Evolutionary conservation across 2,797 vertebrate genomes (phyloP).

Genomic region (Rhabdomys pumilio): DNA sequence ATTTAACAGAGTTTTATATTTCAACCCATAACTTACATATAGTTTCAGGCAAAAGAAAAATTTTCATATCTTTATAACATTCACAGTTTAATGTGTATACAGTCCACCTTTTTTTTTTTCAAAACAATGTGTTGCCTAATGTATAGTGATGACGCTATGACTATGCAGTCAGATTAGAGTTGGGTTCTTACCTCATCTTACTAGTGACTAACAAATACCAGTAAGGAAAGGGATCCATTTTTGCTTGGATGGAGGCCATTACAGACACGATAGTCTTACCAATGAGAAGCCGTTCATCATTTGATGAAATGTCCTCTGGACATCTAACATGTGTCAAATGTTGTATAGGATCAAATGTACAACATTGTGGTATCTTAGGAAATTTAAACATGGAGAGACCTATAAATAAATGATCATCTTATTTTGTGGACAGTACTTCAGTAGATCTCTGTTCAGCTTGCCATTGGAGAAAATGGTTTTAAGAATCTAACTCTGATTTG

Average conservation of each 20-base stretch:
- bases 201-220: constrained; percentile 15
- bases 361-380: not conserved
- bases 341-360: not conserved
- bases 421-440: not conserved
- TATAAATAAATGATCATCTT: constrained; percentile 23
- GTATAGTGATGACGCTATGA: constrained; percentile 2
- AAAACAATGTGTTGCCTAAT: constrained; percentile 46
- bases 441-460: not conserved
- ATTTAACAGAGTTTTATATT: constrained; percentile 55
- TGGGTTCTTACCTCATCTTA: not conserved
- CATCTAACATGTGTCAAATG: not conserved
- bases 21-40: not conserved
- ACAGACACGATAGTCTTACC: not conserved
- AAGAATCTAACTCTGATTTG: not conserved
- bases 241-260: not conserved
- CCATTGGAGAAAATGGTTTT: not conserved
- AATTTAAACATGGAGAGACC: not conserved
- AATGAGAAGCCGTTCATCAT: not conserved
- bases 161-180: not conserved
- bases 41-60: constrained; percentile 8
- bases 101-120: constrained; percentile 38
- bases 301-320: not conserved
- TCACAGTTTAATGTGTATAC: not conserved
- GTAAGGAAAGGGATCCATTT: not conserved
- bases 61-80: constrained; percentile 12